Evolutionary conservation across 2,113 vertebrate species (phyloP).

Genomic region (Mesitornis unicolor): DNA sequence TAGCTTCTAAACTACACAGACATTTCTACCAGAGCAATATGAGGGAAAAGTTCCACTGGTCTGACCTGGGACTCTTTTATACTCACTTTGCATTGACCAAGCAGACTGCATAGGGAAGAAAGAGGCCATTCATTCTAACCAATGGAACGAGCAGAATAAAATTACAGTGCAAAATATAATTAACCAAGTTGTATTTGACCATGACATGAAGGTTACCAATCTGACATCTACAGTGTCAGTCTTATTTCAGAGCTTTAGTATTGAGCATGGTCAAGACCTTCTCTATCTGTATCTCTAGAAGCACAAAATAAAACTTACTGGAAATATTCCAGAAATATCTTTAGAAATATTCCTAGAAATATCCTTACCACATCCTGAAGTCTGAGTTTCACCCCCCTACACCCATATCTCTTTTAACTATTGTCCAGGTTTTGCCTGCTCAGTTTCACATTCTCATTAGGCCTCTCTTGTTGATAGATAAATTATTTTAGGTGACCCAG

Average conservation of each 20-base stretch:
- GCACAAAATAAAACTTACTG: not conserved
- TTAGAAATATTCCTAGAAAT: not conserved
- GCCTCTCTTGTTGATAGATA: not conserved
- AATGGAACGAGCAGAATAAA: not conserved
- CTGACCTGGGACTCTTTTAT: not conserved
- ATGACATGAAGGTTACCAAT: not conserved
- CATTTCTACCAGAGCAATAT: not conserved
- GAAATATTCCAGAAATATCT: not conserved
- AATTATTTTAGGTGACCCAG: not conserved
- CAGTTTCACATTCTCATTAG: not conserved
- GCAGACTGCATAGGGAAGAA: not conserved
- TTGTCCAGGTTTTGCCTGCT: not conserved
- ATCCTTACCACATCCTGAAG: not conserved
- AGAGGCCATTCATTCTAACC: not conserved
- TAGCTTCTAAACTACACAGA: not conserved
- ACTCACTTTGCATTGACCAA: not conserved
- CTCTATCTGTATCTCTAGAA: not conserved
- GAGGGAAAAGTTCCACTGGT: not conserved
- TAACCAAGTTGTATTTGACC: not conserved
- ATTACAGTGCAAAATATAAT: not conserved
- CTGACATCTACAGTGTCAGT: not conserved
- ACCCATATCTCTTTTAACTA: not conserved
- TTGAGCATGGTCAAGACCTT: not conserved
- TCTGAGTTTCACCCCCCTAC: rapidly evolving
- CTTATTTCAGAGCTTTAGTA: not conserved